phyloP scores from a whole-genome alignment of 1,140 invertebrate species.

The Fopius arisanus region DNA sequence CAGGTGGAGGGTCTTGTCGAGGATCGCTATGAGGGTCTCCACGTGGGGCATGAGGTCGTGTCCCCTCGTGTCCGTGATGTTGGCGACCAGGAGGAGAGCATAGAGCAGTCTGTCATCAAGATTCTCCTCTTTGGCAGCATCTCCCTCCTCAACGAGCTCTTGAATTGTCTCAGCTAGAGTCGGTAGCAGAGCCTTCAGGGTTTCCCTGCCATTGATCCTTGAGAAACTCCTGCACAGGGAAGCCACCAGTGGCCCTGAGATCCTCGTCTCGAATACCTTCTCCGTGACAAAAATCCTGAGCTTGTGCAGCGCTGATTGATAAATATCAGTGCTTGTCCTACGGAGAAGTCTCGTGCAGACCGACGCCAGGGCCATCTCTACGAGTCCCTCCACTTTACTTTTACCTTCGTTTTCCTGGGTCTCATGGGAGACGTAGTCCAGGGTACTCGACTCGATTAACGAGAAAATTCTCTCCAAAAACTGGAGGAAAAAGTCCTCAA shows the following conservation, averaged over 20 bases:
- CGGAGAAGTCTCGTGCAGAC: constrained; percentile 67
- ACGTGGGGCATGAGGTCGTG: constrained; percentile 70
- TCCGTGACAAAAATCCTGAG: constrained; percentile 76
- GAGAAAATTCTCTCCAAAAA: constrained; percentile 82
- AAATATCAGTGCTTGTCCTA: constrained; percentile 65
- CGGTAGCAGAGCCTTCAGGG: constrained; percentile 77
- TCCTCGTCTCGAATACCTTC: constrained; percentile 81
- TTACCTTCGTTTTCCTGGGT: constrained; percentile 60
- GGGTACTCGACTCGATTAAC: constrained; percentile 77
- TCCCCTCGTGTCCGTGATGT: constrained; percentile 74
- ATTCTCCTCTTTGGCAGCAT: constrained; percentile 73
- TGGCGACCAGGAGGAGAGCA: constrained; percentile 78
- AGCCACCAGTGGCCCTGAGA: constrained; percentile 81
- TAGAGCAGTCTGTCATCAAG: constrained; percentile 83
- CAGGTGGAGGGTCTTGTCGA: constrained; percentile 72
- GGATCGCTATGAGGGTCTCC: constrained; percentile 67
- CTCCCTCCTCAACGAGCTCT: constrained; percentile 65
- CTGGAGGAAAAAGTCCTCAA: constrained; percentile 89
- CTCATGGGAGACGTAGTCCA: constrained; percentile 74
- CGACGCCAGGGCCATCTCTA: constrained; percentile 66
- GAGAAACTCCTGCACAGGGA: constrained; percentile 72
- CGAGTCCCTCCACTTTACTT: constrained; percentile 68
- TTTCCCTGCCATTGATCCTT: constrained; percentile 71
- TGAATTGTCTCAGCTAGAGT: constrained; percentile 72
- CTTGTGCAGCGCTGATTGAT: constrained; percentile 77